Percentiles rank a stretch among this genome's conserved stretches.
These are phyloP conservation scores for Gouania willdenowi DNA, from an alignment of 2,797 vertebrate species.

Conservation along the genomic window DNA sequence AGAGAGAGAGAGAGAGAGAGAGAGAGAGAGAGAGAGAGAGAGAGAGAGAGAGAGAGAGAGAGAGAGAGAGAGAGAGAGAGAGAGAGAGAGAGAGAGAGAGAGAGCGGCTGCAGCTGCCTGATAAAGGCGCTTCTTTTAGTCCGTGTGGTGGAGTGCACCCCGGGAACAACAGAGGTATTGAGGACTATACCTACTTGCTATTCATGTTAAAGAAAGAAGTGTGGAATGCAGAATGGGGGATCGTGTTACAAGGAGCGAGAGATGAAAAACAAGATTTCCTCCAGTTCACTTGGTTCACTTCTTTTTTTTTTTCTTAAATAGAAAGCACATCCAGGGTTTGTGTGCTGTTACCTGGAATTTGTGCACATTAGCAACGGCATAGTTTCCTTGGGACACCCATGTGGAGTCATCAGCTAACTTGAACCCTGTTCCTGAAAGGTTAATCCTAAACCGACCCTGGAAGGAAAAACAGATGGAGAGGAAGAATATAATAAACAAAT, in stretches of 20 bases:
- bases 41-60: too few species aligned
- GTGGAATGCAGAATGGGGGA: too few species aligned
- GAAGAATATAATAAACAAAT: neutral
- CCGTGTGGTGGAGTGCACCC: slow-evolving; percentile 20
- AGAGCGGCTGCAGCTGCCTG: slow-evolving; percentile 52
- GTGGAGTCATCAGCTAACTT: slow-evolving; percentile 77
- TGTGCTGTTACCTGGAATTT: slow-evolving; percentile 79
- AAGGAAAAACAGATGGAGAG: neutral
- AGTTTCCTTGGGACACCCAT: slow-evolving; percentile 92
- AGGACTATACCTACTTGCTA: slow-evolving; percentile 20
- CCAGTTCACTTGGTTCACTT: too few species aligned
- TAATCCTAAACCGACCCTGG: slow-evolving; percentile 90
- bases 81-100: too few species aligned
- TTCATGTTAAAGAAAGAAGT: too few species aligned
- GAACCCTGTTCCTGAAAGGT: slow-evolving; percentile 89
- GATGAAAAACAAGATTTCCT: neutral
- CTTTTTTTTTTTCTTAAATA: too few species aligned
- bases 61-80: too few species aligned
- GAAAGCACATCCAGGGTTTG: too few species aligned
- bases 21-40: too few species aligned
- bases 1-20: too few species aligned
- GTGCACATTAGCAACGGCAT: slow-evolving; percentile 83
- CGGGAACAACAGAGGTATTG: slow-evolving; percentile 26
- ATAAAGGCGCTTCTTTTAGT: slow-evolving; percentile 30
- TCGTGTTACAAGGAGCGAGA: neutral